These are phyloP conservation scores for Nipponacmea schrenckii DNA, from an alignment of 2,888 invertebrate species.

Conservation along the genomic window DNA sequence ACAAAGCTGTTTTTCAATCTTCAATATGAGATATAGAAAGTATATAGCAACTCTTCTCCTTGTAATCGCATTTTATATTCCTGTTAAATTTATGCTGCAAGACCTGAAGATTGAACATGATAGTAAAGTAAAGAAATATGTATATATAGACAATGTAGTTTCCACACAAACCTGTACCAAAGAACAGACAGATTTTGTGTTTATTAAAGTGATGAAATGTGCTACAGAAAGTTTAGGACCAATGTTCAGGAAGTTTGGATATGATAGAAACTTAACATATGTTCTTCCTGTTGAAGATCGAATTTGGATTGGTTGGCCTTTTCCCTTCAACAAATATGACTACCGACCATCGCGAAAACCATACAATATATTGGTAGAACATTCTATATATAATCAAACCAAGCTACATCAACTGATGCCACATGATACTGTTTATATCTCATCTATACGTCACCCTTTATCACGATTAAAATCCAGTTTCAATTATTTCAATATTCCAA, in stretches of 20 bases:
- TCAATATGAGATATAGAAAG: too few relatives aligned
- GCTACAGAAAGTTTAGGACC: constrained; percentile 61
- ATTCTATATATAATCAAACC: constrained; percentile 56
- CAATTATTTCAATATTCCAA: constrained; percentile 55
- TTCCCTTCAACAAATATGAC: constrained; percentile 45
- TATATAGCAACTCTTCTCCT: not conserved
- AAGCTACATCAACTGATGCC: constrained; percentile 56
- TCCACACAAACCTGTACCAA: too few relatives aligned
- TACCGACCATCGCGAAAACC: constrained; percentile 46
- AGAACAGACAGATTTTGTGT: constrained; percentile 51
- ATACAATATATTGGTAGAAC: constrained; percentile 60
- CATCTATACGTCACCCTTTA: constrained; percentile 61
- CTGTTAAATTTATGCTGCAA: not conserved
- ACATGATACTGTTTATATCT: constrained; percentile 50
- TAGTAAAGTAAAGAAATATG: not conserved
- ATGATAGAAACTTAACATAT: constrained; percentile 52
- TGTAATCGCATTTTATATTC: not conserved
- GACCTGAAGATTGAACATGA: not conserved
- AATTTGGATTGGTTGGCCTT: constrained; percentile 65
- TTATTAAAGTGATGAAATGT: constrained; percentile 66
- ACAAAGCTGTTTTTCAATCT: too few relatives aligned
- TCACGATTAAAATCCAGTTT: constrained; percentile 59
- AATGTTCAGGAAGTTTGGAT: constrained; percentile 58
- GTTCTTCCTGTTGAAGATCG: constrained; percentile 52
- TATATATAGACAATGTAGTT: not conserved